Evolutionary conservation across 2,888 invertebrate species (phyloP), one percentile per base, ranked within the genome.

Genomic region (Phyllotreta striolata): DNA sequence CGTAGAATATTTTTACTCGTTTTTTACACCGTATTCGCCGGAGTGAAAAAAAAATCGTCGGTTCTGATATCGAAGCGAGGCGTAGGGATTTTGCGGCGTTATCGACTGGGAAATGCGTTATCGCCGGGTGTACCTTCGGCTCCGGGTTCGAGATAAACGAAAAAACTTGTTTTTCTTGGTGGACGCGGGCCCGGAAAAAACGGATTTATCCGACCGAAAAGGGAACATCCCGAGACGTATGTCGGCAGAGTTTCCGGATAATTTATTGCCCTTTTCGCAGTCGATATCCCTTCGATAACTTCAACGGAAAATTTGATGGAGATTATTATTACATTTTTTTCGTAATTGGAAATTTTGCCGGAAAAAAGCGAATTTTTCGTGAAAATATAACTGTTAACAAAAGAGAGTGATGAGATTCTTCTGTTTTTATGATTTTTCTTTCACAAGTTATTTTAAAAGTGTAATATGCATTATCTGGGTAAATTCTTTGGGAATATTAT

Each of bases 131-230:
- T 55, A 24, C 24, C 24, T 24, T 24, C 24, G 24, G 24, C 44
- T 43, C 24, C 35, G n/a, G 55, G 55, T 55, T 41, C 10, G 24
- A 55, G 55, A 55, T 55, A 55, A 55, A 55, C 55, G 43, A 2
- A 35, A 40, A 55, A 55, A 55, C 55, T 55, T 55, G 55, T 43
- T 41, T 55, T 55, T 34, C 34, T 43, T 10, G 14, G 10, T 12
- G 34, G 41, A 14, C 35, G 10, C 43, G n/a, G 34, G 43, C 13
- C 55, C 8, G 8, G 13, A 34, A 47, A 55, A 55, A 43, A 55
- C 39, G 54, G 54, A 40, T 55, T 55, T 43, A 55, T 40, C 34
- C 34, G 8, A 13, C 43, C n/a, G 14, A 43, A 9, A n/a, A 41
- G 55, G 55, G 34, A 55, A 37, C 43, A 35, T 55, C 55, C 5